Conservation (phyloP, 1,140 invertebrate genomes). For the Euura lappo region DNA sequence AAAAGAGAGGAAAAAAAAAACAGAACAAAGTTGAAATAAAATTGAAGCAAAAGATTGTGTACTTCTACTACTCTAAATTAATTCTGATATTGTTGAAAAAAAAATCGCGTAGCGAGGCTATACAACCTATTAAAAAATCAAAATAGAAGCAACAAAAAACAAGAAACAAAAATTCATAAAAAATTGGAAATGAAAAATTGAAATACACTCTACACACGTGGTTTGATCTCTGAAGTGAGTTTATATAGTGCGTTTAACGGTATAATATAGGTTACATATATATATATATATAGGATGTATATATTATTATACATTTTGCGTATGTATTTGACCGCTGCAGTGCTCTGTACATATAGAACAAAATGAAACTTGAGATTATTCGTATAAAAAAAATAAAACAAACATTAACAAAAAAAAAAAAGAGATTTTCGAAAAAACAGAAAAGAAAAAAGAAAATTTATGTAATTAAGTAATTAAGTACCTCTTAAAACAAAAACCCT, state of each 20-base stretch:
- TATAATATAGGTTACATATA: too few species aligned
- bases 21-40: neutral
- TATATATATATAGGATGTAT: conserved; percentile 7
- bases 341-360: conserved; percentile 5
- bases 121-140: neutral
- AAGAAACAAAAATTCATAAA: too few species aligned
- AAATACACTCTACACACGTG: too few species aligned
- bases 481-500: conserved; percentile 10
- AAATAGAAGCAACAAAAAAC: too few species aligned
- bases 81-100: neutral
- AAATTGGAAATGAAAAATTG: too few species aligned
- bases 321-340: neutral
- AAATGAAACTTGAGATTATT: conserved; percentile 5
- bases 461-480: conserved; percentile 7
- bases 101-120: neutral
- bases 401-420: neutral
- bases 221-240: neutral
- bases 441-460: neutral
- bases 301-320: neutral
- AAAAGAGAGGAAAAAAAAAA: neutral
- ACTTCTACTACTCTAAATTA: neutral
- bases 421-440: neutral
- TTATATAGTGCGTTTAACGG: conserved; percentile 5
- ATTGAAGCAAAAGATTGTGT: neutral
- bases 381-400: neutral